Base-by-base conservation (phyloP, 2,888 invertebrate species). In the Nemotelus pantherinus region DNA sequence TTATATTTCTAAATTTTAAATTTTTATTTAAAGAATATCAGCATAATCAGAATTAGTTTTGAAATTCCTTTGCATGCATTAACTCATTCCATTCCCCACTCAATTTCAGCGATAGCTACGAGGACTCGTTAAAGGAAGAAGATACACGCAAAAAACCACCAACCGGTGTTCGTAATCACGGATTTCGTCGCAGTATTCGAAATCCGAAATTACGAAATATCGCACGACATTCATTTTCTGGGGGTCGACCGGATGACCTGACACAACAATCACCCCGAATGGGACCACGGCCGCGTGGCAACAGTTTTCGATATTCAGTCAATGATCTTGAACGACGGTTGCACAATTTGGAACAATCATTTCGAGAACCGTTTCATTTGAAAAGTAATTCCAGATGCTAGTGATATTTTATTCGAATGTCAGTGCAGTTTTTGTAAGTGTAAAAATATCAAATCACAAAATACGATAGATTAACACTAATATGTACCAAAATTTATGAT, bases 111-210 rank as follows among this genome's bases (percentile, higher is more conserved):
- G 93, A 93, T 86, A 94, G 93, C 83, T 94, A 94, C 85, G 94
- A 94, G 86, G 94, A 94, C 83, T 94, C 94, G 0, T 86, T 94
- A 58, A 94, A 94, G 84, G 86, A 87, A 75, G 84, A 84, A 76
- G 85, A 86, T 68, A 82, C 82, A 5, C 47, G 58, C 43, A 60
- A 63, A 10, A 57, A 67, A 60, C 50, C 67, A n/a, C 39, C 70
- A 9, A 53, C 3, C 2, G 39, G 25, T 9, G 65, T 65, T 1
- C 63, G 53, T 5, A 50, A 53, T 63, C 70, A 70, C 3, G 77
- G 77, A 57, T 81, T 81, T 75, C 80, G 79, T 53, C 74, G 80
- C 50, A 81, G 80, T 78, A 55, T 80, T 76, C 79, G 79, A 71
- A 80, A 76, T 78, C 65, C 77, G 53, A 45, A 71, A 74, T 25